Base-by-base conservation (phyloP, 2,888 invertebrate species). In the Cosmopolites sordidus region DNA sequence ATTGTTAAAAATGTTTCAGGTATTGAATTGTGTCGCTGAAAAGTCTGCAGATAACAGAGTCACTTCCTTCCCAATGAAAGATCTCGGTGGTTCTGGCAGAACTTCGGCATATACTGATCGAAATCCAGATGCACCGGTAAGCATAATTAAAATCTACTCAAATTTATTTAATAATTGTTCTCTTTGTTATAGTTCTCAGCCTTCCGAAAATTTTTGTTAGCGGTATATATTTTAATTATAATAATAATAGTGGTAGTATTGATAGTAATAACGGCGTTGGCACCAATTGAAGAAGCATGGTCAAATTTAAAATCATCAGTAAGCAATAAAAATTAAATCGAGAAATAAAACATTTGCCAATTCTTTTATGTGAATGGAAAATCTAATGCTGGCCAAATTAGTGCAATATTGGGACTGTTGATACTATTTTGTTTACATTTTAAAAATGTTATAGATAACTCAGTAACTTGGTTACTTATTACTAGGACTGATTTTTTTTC, bases 21-120 rank as follows among this genome's bases (percentile, higher is more conserved):
- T 90, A 65, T 80, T 85, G 49, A 84, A 86, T 55, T 90, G 89
- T 69, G 79, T 84, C 16, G 85, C 89, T 11, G 91, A 91, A 66
- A 83, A 81, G 56, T 83, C 84, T 53, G 82, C 81, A 64, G 80
- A 81, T 58, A 84, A 86, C 47, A 80, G 88, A 54, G 83, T 89
- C 22, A 87, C 87, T 66, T 81, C 89, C 4, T 89, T 91, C 78
- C 90, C 90, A 18, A 88, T 92, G 89, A 89, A 89, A 68, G 90
- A 92, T 68, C 79, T 87, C 75, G 79, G 84, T 68, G 80, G 83
- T 11, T 81, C 81, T 40, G 82, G 81, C 54, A 75, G 80, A 58
- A 76, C 73, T 62, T 76, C 79, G 12, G 79, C 81, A 60, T 82
- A 85, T 62, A 77, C 83, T 58, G 89, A 89, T 69, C 77, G 84